Conservation (phyloP, 2,797 vertebrate species). For the Octomys mimax region DNA sequence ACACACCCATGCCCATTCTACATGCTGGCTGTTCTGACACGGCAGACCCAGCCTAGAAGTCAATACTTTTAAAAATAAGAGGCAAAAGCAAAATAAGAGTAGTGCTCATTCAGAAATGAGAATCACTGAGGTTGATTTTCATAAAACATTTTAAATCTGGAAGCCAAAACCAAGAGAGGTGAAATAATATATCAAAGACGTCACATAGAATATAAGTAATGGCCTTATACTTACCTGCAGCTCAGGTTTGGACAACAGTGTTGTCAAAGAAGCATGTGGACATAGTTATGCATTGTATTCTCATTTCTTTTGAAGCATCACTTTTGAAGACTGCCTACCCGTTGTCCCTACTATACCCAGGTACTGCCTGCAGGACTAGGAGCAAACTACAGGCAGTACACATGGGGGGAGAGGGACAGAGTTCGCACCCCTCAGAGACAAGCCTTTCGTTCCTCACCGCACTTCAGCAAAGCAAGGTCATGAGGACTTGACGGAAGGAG, state of each 20-base stretch:
- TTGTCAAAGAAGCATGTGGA: background rate
- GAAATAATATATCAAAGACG: background rate
- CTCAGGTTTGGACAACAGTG: background rate
- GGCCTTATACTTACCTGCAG: background rate
- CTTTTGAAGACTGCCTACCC: slow-evolving; percentile 22
- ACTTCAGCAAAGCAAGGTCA: slow-evolving; percentile 52
- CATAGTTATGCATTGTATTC: background rate
- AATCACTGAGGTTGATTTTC: background rate
- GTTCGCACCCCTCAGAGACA: background rate
- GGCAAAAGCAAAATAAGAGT: background rate
- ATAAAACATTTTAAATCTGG: background rate
- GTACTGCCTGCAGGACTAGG: background rate
- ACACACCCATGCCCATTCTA: background rate
- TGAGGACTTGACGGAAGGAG: background rate
- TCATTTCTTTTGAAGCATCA: background rate
- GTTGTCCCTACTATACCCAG: background rate
- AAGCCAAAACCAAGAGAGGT: background rate
- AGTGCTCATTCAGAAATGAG: background rate
- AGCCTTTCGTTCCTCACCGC: background rate
- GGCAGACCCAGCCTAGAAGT: background rate
- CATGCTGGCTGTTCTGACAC: background rate
- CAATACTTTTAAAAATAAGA: background rate
- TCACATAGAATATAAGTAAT: background rate
- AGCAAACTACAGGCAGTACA: background rate
- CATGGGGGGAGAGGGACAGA: background rate